A percentile compares a stretch with the other conserved stretches of the same genome.
These are phyloP conservation scores for Crambe crambe DNA, from an alignment of 37 sponge, comb jelly and placozoan species.

Conservation along the genomic window DNA sequence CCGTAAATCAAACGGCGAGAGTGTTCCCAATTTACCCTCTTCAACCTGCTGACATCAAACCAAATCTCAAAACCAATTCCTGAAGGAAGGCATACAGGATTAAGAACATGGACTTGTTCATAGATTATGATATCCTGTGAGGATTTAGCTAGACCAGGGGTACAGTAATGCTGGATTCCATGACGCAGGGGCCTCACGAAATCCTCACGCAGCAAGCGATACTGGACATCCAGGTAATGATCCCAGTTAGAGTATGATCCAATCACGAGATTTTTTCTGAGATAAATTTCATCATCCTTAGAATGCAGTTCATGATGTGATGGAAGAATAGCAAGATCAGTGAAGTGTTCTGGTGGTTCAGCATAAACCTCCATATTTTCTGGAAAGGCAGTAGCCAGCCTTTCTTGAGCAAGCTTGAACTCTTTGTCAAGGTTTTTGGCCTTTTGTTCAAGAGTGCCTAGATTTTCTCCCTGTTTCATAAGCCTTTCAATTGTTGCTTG, in stretches of 20 bases:
- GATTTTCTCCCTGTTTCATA: neutral
- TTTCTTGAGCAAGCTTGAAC: neutral
- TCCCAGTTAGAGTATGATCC: constrained; percentile 66
- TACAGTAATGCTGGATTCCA: constrained; percentile 44
- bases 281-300: constrained; percentile 2
- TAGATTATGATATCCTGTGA: constrained; percentile 53
- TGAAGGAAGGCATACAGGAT: constrained; percentile 61
- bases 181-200: constrained; percentile 76
- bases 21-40: constrained; percentile 79
- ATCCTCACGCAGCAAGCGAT: constrained; percentile 84
- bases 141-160: neutral
- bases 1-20: constrained; percentile 82
- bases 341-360: constrained; percentile 44
- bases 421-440: neutral
- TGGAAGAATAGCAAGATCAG: constrained; percentile 36
- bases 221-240: constrained; percentile 84
- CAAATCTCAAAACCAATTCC: constrained; percentile 64
- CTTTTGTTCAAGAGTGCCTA: neutral
- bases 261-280: constrained; percentile 46
- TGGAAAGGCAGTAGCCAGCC: neutral
- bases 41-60: constrained; percentile 49
- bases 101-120: constrained; percentile 35
- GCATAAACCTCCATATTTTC: neutral
- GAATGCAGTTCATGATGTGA: constrained; percentile 8
- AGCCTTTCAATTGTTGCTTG: constrained; percentile 10